Evolutionary conservation across 2,888 invertebrate species (phyloP).

Genomic region (Agelastica alni): DNA sequence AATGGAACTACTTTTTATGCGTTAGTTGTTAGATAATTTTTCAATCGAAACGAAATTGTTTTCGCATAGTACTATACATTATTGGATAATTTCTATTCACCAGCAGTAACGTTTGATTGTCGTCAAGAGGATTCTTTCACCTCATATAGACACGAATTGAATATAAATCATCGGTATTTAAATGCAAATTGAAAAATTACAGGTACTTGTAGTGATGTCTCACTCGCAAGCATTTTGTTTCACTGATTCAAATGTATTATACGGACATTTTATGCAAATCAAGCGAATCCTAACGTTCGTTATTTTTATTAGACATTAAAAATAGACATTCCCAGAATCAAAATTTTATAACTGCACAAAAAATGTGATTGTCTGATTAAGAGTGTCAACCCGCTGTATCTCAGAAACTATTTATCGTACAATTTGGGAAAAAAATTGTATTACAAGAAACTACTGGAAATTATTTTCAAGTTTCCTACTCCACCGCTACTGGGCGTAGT

Average conservation of each 20-base stretch:
- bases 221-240: slow-evolving; percentile 23
- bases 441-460: too few relatives aligned
- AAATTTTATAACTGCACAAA: too few relatives aligned
- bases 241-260: slow-evolving; percentile 23
- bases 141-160: slow-evolving; percentile 29
- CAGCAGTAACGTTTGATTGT: slow-evolving; percentile 34
- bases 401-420: too few relatives aligned
- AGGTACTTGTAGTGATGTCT: slow-evolving; percentile 30
- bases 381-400: too few relatives aligned
- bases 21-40: slow-evolving; percentile 15
- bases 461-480: too few relatives aligned
- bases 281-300: slow-evolving; percentile 9
- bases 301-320: too few relatives aligned
- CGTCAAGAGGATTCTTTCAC: slow-evolving; percentile 38
- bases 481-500: too few relatives aligned
- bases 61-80: slow-evolving; percentile 27
- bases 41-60: slow-evolving; percentile 27
- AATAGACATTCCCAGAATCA: too few relatives aligned
- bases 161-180: slow-evolving; percentile 32
- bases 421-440: too few relatives aligned
- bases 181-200: slow-evolving; percentile 31
- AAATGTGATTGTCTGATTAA: too few relatives aligned
- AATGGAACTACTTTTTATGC: background rate
- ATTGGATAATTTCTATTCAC: slow-evolving; percentile 31
- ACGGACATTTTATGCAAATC: slow-evolving; percentile 21